Conservation (phyloP, 2,888 invertebrate genomes). For the Lithophane ornitopus region DNA sequence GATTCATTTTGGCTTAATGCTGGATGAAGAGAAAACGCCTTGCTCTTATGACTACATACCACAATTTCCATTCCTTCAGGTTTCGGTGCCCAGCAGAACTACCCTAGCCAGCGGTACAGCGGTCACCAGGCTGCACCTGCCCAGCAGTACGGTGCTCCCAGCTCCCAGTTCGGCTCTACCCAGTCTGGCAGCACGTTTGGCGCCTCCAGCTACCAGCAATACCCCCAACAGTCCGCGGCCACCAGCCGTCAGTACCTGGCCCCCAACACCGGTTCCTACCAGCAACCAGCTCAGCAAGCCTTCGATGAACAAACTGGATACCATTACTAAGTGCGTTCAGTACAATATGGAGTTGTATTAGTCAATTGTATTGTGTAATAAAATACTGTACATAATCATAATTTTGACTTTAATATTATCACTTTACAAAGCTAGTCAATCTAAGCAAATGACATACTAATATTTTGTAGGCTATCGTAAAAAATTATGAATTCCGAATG, state of each 20-base stretch:
- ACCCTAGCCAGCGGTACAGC: slow-evolving; percentile 37
- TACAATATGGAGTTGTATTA: background rate
- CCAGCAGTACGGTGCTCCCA: slow-evolving; percentile 64
- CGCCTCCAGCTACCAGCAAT: slow-evolving; percentile 44
- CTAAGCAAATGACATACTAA: background rate
- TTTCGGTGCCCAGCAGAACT: slow-evolving; percentile 63
- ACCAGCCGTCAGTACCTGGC: slow-evolving; percentile 83
- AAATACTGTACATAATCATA: slow-evolving; percentile 15
- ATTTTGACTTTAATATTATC: background rate
- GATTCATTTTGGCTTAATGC: too few relatives aligned
- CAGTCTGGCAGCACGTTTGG: slow-evolving; percentile 33
- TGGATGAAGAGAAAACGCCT: too few relatives aligned
- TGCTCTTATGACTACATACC: background rate
- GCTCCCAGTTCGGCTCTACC: slow-evolving; percentile 67
- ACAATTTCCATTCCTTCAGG: slow-evolving; percentile 49
- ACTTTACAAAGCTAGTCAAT: background rate
- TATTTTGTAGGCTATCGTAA: background rate
- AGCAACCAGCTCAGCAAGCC: slow-evolving; percentile 82
- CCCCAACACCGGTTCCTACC: slow-evolving; percentile 73
- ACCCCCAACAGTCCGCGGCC: slow-evolving; percentile 69
- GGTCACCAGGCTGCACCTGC: slow-evolving; percentile 22
- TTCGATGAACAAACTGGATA: slow-evolving; percentile 86
- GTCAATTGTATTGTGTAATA: slow-evolving; percentile 28
- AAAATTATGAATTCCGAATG: background rate
- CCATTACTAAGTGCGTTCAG: slow-evolving; percentile 75